Percentiles rank a stretch among this genome's conserved stretches.
These are phyloP conservation scores for Rutilus rutilus DNA, from an alignment of 2,113 vertebrate species.

Conservation along the genomic window DNA sequence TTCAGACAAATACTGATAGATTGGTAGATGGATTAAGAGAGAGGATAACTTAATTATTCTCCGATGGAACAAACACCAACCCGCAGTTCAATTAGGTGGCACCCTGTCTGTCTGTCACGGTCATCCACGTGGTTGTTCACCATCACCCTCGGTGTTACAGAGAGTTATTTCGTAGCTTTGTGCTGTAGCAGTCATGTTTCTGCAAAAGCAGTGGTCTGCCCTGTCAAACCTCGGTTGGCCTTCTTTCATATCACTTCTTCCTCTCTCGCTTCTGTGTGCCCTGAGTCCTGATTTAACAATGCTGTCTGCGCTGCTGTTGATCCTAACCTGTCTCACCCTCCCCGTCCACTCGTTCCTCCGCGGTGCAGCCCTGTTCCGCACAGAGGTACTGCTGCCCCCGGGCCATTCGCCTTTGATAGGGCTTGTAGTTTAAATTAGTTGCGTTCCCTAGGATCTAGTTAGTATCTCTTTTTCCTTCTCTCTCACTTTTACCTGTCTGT, in stretches of 20 bases:
- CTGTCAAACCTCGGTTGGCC: slow-evolving; percentile 48
- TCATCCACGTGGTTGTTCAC: slow-evolving; percentile 42
- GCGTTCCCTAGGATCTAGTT: slow-evolving; percentile 36
- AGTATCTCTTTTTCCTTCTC: slow-evolving; percentile 35
- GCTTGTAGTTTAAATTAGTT: slow-evolving; percentile 56
- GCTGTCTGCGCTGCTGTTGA: slow-evolving; percentile 42
- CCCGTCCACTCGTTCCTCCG: slow-evolving; percentile 29
- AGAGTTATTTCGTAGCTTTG: slow-evolving; percentile 57
- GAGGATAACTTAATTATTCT: background rate
- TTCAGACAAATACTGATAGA: slow-evolving; percentile 42
- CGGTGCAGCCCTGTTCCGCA: slow-evolving; percentile 27
- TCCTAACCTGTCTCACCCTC: slow-evolving; percentile 31
- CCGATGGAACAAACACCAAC: background rate
- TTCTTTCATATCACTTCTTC: slow-evolving; percentile 43
- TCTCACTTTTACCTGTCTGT: background rate
- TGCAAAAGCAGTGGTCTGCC: slow-evolving; percentile 60
- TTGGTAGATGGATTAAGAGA: background rate
- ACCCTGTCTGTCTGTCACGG: slow-evolving; percentile 22
- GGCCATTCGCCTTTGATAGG: slow-evolving; percentile 50
- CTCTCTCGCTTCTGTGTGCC: slow-evolving; percentile 34
- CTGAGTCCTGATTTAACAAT: slow-evolving; percentile 44
- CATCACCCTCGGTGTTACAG: slow-evolving; percentile 46
- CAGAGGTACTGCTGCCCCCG: slow-evolving; percentile 37
- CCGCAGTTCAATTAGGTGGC: background rate
- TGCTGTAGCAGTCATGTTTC: slow-evolving; percentile 57